These are phyloP conservation scores for Callaeas wilsoni DNA, from an alignment of 2,113 vertebrate genomes.

Conservation along the genomic window DNA sequence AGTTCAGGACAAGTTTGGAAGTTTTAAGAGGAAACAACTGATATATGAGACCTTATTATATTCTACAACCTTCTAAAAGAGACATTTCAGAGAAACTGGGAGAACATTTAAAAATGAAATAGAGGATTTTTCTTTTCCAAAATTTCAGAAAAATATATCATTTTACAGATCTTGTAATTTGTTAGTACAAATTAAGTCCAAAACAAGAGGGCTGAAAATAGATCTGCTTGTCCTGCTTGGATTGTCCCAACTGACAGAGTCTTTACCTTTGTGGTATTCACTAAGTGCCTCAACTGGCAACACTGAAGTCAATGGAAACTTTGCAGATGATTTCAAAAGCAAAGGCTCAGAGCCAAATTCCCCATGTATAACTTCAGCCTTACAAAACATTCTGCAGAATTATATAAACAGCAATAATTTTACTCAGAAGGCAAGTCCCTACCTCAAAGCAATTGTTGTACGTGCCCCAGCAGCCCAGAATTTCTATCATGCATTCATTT, in stretches of 20 bases:
- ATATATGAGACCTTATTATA: neutral
- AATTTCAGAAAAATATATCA: neutral
- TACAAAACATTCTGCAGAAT: neutral
- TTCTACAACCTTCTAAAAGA: neutral
- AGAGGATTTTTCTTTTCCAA: neutral
- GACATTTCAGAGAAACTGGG: neutral
- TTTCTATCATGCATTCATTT: neutral
- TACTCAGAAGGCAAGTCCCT: neutral
- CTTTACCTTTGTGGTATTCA: neutral
- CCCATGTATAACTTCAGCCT: neutral
- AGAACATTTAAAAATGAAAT: neutral
- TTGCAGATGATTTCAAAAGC: neutral
- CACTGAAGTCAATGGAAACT: slow-evolving; percentile 2
- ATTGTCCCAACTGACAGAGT: neutral
- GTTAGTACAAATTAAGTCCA: neutral
- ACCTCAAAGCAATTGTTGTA: neutral
- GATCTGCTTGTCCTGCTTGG: neutral
- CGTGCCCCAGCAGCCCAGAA: neutral
- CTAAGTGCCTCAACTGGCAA: neutral
- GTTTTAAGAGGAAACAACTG: neutral
- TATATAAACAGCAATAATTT: neutral
- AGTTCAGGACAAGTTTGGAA: neutral
- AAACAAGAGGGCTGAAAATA: neutral
- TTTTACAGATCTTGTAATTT: neutral
- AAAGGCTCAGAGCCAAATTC: slow-evolving; percentile 10